Evolutionary conservation across 2,888 invertebrate species (phyloP), one percentile per base, ranked within the genome.

Genomic region (Eupithecia inturbata): DNA sequence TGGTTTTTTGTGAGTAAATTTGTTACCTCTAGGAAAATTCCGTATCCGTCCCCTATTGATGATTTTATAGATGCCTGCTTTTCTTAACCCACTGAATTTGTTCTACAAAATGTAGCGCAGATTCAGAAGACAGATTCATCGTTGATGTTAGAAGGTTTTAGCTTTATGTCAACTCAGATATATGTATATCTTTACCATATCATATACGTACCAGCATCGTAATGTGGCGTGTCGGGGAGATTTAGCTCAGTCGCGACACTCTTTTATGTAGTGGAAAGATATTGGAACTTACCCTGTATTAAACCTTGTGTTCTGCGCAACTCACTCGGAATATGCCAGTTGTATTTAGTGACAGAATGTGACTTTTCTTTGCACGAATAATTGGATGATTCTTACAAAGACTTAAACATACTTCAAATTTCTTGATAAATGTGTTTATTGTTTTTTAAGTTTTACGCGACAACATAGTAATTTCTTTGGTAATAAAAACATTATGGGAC

Each of bases 231-330:
- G n/a, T 81, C 82, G 81, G 81, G 79, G 83, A 84, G 84, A 85
- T 85, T 84, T 83, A 85, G 79, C 77, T 82, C 80, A 78, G 78
- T 75, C 80, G 78, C 85, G 77, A 81, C 82, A 81, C 80, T 81
- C 79, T 83, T 85, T 86, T 86, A 86, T 87, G 88, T 87, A 83
- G 84, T 80, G 85, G 85, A 87, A 87, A 87, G 87, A 88, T 87
- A 87, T 83, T 83, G 82, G 82, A 84, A 81, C 82, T 81, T 84
- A 85, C 85, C 81, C 82, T 82, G 78, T 82, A 81, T 83, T 80
- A 82, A 80, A 81, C 79, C 80, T 80, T 79, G 78, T 80, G 78
- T 82, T 85, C 81, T 80, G 77, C 70, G 77, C 75, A 78, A 78
- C 74, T 78, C 71, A 64, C 57, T 72, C 49, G 76, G 70, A 77